Evolutionary conservation across 1,140 invertebrate genomes (phyloP).

Genomic region (Rhizoglyphus robini): DNA sequence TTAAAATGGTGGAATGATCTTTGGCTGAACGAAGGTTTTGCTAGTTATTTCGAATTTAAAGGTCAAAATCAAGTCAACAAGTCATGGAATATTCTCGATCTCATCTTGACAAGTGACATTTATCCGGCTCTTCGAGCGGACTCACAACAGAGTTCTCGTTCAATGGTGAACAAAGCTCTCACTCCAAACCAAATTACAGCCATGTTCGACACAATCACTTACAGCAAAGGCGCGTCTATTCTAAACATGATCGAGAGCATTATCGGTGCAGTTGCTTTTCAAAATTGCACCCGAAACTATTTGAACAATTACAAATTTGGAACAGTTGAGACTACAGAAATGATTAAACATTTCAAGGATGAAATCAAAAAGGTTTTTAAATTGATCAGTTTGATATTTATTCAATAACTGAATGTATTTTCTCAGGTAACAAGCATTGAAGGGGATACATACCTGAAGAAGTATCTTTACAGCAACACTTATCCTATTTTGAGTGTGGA

Average conservation of each 20-base stretch:
- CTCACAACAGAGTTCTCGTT: conserved; percentile 64
- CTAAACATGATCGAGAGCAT: conserved; percentile 29
- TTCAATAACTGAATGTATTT: too few relatives aligned
- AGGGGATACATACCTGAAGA: conserved; percentile 66
- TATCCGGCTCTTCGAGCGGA: conserved; percentile 42
- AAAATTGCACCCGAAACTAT: conserved; percentile 87
- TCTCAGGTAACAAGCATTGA: conserved; percentile 3
- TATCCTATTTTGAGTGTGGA: conserved; percentile 56
- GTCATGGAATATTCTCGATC: conserved; percentile 40
- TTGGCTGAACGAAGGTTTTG: conserved; percentile 84
- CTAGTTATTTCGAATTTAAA: conserved; percentile 60
- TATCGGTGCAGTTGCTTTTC: conserved; percentile 44
- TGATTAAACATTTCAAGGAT: conserved; percentile 52
- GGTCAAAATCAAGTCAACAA: conserved; percentile 43
- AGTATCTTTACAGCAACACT: conserved; percentile 84
- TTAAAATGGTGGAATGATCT: conserved; percentile 74
- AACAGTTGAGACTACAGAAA: conserved; percentile 84
- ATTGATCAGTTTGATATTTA: neutral
- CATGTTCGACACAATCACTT: conserved; percentile 79
- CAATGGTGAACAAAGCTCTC: conserved; percentile 63
- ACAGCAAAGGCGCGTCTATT: conserved; percentile 34
- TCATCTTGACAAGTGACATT: conserved; percentile 27
- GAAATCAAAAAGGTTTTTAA: conserved; percentile 78
- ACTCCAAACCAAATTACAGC: conserved; percentile 79
- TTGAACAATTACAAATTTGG: conserved; percentile 71